These are phyloP conservation scores for Zele albiditarsus DNA, from an alignment of 2,888 invertebrate species.

Conservation along the genomic window DNA sequence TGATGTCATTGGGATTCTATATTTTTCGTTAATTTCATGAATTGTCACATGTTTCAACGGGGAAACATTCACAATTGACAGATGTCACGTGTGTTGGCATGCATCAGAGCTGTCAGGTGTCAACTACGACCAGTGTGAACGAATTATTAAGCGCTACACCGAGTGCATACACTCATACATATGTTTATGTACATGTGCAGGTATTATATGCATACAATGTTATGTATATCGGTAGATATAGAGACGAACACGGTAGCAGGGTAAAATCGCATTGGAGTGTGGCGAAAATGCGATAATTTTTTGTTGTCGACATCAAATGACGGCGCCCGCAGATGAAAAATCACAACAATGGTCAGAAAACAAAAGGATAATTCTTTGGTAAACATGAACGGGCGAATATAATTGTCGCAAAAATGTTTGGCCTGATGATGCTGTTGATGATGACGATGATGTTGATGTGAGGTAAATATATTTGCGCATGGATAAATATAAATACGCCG, in stretches of 20 bases:
- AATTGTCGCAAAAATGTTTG: conserved; percentile 17
- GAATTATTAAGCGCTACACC: conserved; percentile 65
- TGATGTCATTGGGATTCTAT: conserved; percentile 8
- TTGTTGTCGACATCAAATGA: conserved; percentile 33
- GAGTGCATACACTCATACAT: conserved; percentile 25
- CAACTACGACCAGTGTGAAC: conserved; percentile 65
- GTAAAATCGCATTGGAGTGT: conserved; percentile 45
- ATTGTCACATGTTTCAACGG: conserved; percentile 34
- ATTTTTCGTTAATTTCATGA: conserved; percentile 7
- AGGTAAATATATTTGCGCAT: conserved; percentile 2
- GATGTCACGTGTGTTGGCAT: conserved; percentile 65
- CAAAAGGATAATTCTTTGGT: conserved; percentile 17
- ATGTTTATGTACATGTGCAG: background rate
- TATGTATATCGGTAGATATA: background rate
- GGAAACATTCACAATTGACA: conserved; percentile 69
- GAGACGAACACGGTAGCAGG: background rate
- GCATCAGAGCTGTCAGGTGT: conserved; percentile 67
- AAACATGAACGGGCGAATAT: conserved; percentile 15
- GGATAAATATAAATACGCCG: conserved; percentile 20
- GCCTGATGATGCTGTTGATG: conserved; percentile 11
- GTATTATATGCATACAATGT: background rate
- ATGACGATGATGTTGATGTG: conserved; percentile 23
- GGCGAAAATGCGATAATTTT: conserved; percentile 44
- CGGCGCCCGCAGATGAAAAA: conserved; percentile 44
- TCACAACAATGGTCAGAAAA: conserved; percentile 20